Evolutionary conservation across 2,113 vertebrate genomes (phyloP).

Genomic region (Zosterops pallidus): DNA sequence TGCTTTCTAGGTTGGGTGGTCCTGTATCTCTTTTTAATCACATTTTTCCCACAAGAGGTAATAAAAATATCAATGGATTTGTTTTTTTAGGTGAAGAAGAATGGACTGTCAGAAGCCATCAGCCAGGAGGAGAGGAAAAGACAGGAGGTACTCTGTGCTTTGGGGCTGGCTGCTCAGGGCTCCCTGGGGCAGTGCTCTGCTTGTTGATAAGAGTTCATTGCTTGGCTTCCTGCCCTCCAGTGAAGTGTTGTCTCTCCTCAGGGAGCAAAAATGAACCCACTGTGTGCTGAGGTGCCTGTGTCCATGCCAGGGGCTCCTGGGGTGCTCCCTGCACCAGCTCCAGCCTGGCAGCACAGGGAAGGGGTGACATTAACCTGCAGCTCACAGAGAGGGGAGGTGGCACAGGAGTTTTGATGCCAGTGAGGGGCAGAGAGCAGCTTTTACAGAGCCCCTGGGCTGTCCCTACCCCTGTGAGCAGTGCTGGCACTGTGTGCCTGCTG

Average conservation of each 20-base stretch:
- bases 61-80: rapidly evolving
- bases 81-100: constrained; percentile 86
- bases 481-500: background rate
- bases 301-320: background rate
- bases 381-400: background rate
- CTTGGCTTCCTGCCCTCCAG: background rate
- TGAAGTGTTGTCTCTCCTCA: background rate
- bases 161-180: background rate
- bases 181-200: background rate
- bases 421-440: background rate
- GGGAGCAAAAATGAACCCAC: background rate
- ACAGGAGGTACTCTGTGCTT: constrained; percentile 84
- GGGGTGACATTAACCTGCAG: background rate
- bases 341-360: background rate
- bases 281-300: background rate
- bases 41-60: background rate
- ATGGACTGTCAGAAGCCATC: constrained; percentile 79
- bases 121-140: constrained; percentile 91
- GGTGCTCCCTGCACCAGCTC: background rate
- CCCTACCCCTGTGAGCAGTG: background rate
- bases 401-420: background rate
- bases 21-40: background rate
- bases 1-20: background rate
- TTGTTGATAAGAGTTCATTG: background rate
- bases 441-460: background rate